These are phyloP conservation scores for Tetramorium simillimum DNA, from an alignment of 1,140 invertebrate species.

Conservation along the genomic window DNA sequence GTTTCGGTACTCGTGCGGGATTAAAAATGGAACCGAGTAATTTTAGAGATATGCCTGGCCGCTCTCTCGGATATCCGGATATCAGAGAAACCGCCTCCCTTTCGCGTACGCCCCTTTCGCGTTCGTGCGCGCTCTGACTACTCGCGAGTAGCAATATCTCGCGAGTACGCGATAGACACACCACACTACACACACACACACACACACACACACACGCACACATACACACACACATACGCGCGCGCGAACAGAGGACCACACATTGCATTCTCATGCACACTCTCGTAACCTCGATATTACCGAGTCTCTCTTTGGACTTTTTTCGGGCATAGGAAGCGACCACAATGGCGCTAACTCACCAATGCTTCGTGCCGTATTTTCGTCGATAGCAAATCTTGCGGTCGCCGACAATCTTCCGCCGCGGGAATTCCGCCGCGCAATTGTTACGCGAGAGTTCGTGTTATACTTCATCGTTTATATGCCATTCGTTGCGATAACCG, in stretches of 20 bases:
- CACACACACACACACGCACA: background rate
- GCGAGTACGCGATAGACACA: slow-evolving; percentile 29
- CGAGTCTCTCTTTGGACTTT: slow-evolving; percentile 13
- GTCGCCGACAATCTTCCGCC: slow-evolving; percentile 28
- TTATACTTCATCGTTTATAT: slow-evolving; percentile 12
- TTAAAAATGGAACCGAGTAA: slow-evolving; percentile 30
- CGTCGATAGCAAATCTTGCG: slow-evolving; percentile 39
- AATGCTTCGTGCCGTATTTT: slow-evolving; percentile 29
- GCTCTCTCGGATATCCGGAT: slow-evolving; percentile 49
- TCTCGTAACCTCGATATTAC: slow-evolving; percentile 3
- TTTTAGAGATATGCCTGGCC: slow-evolving; percentile 41
- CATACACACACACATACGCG: no score
- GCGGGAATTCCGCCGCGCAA: slow-evolving; percentile 35
- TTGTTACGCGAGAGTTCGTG: slow-evolving; percentile 16
- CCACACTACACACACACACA: no score
- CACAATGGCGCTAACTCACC: slow-evolving; percentile 33
- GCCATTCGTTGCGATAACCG: slow-evolving; percentile 31
- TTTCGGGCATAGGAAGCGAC: background rate
- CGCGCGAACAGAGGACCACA: no score
- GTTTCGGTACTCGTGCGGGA: slow-evolving; percentile 17
- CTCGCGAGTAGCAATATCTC: slow-evolving; percentile 50
- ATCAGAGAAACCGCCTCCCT: slow-evolving; percentile 49
- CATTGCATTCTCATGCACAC: background rate
- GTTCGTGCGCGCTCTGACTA: slow-evolving; percentile 35
- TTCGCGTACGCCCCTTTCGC: slow-evolving; percentile 53